phyloP scores from a whole-genome alignment of 2,113 vertebrate species.

The Regulus satrapa region DNA sequence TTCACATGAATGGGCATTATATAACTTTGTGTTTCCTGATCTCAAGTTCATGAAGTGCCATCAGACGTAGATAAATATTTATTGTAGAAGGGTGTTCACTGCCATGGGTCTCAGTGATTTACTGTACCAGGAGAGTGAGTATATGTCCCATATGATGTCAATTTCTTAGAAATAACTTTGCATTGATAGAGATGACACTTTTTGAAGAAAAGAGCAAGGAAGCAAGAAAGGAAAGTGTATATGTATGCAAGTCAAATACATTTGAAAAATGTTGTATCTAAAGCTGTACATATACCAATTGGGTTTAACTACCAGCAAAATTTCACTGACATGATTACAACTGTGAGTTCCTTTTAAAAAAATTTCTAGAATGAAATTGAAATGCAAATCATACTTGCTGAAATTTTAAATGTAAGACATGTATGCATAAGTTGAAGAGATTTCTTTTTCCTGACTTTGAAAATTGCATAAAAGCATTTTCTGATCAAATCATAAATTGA shows the following conservation, averaged over 20 bases:
- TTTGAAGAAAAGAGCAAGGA: neutral
- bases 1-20: neutral
- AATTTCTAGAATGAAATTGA: neutral
- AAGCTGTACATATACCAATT: neutral
- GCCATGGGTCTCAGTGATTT: neutral
- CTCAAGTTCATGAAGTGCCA: neutral
- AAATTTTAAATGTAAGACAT: neutral
- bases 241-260: neutral
- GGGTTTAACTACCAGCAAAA: neutral
- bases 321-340: neutral
- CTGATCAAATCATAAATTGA: neutral
- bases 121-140: neutral
- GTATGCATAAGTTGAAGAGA: neutral
- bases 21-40: neutral
- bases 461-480: neutral
- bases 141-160: neutral
- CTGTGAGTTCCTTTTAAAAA: neutral
- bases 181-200: neutral
- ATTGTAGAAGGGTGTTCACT: neutral
- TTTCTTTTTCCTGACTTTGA: neutral
- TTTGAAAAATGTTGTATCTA: neutral
- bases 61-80: neutral
- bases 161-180: neutral
- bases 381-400: neutral
- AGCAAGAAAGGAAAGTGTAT: fast-evolving